Evolutionary conservation across 2,797 vertebrate species (phyloP), one percentile per base, ranked within the genome.

Genomic region (Telmatherina bonti): DNA sequence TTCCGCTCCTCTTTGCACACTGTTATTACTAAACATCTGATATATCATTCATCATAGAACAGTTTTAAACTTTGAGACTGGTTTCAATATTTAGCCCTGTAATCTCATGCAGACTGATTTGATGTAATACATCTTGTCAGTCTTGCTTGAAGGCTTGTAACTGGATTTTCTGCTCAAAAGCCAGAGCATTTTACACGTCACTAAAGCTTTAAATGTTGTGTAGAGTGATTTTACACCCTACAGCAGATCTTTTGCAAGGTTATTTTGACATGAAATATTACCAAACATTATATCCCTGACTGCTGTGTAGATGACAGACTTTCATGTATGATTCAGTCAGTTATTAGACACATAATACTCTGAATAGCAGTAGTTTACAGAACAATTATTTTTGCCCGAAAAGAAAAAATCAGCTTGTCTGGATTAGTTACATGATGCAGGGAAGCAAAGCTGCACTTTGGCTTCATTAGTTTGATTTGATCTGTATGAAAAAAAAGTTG

Each of bases 111-210:
- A 52, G 22, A 65, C 2, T 20, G 24, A 51, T 43, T 31, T 77
- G 60, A 56, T 0, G 1, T 51, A 12, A 54, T n/a, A 30, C 15
- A 53, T 27, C 18, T 7, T 72, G 64, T 45, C 66, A 59, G 51
- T 43, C 29, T 63, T 29, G 33, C 65, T 69, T 33, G 20, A 45
- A 62, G 56, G 58, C 24, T 69, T 57, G 22, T 18, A 55, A 1
- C 41, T 59, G 66, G 36, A 76, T 72, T 82, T 66, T 72, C 24
- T 13, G 12, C 59, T 62, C 18, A 27, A 22, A 27, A 41, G 10
- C n/a, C 16, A 56, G 26, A 2, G 38, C 2, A n/a, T 26, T 68
- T 9, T 4, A 70, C 36, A 57, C 79, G 31, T 61, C 67, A 60
- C n/a, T 30, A 47, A 27, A 31, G 41, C 0, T 7, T 38, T 35